Base-by-base conservation (phyloP, 1,140 invertebrate genomes). In the Batillaria attramentaria region DNA sequence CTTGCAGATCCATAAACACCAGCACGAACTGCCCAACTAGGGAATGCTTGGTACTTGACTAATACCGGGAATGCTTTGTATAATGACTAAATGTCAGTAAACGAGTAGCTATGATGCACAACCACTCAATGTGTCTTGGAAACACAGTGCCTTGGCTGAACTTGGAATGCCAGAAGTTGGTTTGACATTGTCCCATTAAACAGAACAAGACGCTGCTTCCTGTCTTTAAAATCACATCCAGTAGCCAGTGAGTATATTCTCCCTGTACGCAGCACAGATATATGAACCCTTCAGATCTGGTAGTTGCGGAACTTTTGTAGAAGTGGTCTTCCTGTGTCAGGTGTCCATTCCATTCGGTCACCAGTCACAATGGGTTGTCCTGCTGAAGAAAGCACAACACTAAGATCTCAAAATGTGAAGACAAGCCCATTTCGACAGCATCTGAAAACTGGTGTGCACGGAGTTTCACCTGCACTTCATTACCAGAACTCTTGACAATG, bases 251-350 rank as follows among this genome's bases (percentile, higher is more conserved):
- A 20, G 37, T 35, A 68, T 68, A 39, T n/a, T 5, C 41, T 24
- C 6, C 20, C 37, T 8, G 18, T 42, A 39, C n/a, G 20, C 10
- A n/a, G 37, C 39, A 70, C 10, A 6, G 10, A 60, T 54, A 16
- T 74, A 35, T 37, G 43, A 28, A 28, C 70, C n/a, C 16, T 13
- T 46, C 35, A 72, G 28, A 75, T 75, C 73, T 75, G 54, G 39
- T 75, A 75, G 73, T 75, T 75, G 28, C 73, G 73, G 54, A 75
- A 75, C 42, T 75, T 75, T 31, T 75, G 35, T n/a, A 75, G 57
- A 5, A 75, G 39, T 2, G 46, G 46, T 41, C 46, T 62, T 75
- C 54, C 73, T 42, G 33, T 24, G 24, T 39, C 31, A 18, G 73
- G 73, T 42, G 3, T 62, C 73, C 73, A 75, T 16, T 75, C n/a